phyloP scores from a whole-genome alignment of 2,797 vertebrate genomes.

The Pristis pectinata region DNA sequence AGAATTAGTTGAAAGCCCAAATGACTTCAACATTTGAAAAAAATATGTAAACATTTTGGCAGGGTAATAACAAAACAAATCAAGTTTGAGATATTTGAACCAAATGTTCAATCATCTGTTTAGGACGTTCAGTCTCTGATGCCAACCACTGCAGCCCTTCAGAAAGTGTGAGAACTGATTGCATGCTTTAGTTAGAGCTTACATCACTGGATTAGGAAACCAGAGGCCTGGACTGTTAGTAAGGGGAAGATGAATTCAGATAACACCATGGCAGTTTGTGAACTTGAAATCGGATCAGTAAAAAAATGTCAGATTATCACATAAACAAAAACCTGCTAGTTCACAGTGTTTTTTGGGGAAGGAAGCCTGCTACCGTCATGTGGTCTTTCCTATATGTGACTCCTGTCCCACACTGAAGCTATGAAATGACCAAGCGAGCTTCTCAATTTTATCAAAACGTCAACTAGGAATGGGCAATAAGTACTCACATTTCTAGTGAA shows the following conservation, averaged over 20 bases:
- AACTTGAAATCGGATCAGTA: not conserved
- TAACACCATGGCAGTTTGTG: not conserved
- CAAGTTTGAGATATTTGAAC: not conserved
- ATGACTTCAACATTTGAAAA: not conserved
- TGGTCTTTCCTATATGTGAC: too few species aligned
- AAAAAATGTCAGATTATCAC: not conserved
- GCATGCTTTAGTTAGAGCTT: not conserved
- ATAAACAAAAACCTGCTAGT: not conserved
- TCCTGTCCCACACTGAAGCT: not conserved
- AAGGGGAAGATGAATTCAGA: not conserved
- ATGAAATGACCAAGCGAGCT: not conserved
- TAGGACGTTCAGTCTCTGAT: too few species aligned
- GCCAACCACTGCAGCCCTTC: not conserved
- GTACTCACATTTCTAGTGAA: not conserved
- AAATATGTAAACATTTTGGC: not conserved
- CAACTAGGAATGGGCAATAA: not conserved
- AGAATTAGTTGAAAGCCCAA: not conserved
- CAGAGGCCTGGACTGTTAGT: not conserved
- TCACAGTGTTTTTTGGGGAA: not conserved
- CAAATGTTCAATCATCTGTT: not conserved
- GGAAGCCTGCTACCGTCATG: not conserved
- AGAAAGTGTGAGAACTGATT: not conserved
- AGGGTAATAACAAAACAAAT: not conserved
- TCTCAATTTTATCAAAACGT: too few species aligned
- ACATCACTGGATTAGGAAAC: not conserved